Evolutionary conservation across 2,888 invertebrate species (phyloP), one percentile per base, ranked within the genome.

Genomic region (Chorisops tibialis): DNA sequence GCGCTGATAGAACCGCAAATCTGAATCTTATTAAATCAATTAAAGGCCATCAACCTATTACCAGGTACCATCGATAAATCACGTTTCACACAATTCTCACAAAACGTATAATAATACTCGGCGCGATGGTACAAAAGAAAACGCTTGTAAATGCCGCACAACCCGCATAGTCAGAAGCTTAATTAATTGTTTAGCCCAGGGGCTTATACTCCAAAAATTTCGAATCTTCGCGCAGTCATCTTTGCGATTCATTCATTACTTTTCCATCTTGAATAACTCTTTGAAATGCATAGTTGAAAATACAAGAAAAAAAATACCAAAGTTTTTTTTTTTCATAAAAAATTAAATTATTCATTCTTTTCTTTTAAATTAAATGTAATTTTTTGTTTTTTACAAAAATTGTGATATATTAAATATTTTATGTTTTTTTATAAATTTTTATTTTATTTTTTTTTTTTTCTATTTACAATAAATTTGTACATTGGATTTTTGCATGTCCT

Each of bases 21-120:
- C 52, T 38, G 38, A 52, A 52, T 52, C 52, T 59, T 59, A 48
- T 59, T 48, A 59, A 48, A 59, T 39, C 48, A 48, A 48, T 59
- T 51, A 60, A 45, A 43, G 51, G 30, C 51, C 50, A 43, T 49
- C 41, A 49, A 59, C 59, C 39, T 39, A 18, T n/a, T 49, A 50
- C 41, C 38, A 37, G 48, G 35, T 19, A 60, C 30, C 45, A 45
- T 56, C 45, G 16, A 56, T 56, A 56, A 56, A 56, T 56, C 56
- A 56, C 56, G 45, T 56, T 56, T 56, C 43, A 43, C 56, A 43
- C 43, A 43, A 30, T 56, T 56, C 56, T 43, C 56, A 56, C 56
- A 54, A 56, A 56, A 45, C 43, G 45, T 56, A 45, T 30, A 54
- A 54, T 41, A 41, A 43, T 56, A 56, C 45, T 30, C 56, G 21